Conservation (phyloP, 2,888 invertebrate genomes). For the Cosmopolites sordidus region DNA sequence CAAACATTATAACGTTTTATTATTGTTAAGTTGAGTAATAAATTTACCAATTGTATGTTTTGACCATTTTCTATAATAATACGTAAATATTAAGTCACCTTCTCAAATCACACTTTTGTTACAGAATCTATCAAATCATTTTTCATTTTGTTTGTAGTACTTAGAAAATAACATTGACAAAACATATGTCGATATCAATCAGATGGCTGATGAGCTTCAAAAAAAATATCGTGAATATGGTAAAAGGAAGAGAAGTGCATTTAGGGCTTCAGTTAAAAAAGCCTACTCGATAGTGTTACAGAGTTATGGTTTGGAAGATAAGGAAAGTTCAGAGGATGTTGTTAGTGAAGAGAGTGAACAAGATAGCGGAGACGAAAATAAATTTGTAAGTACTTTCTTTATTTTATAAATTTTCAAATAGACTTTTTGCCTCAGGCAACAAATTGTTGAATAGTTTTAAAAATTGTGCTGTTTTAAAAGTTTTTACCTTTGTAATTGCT, state of each 20-base stretch:
- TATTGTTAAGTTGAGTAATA: no score
- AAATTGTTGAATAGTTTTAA: no score
- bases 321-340: conserved; percentile 53
- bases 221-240: conserved; percentile 73
- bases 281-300: conserved; percentile 71
- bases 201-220: conserved; percentile 78
- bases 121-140: no score
- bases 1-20: no score
- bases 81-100: no score
- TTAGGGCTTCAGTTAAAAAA: conserved; percentile 71
- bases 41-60: no score
- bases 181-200: conserved; percentile 75
- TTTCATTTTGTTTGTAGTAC: conserved; percentile 66
- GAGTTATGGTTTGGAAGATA: conserved; percentile 59
- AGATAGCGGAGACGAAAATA: conserved; percentile 15
- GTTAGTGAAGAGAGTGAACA: conserved; percentile 33
- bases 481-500: no score
- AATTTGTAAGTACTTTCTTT: conserved; percentile 17
- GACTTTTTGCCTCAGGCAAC: no score
- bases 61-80: no score
- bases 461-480: no score
- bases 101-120: no score
- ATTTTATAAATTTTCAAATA: conserved; percentile 3
- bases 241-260: conserved; percentile 74
- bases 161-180: conserved; percentile 76